Evolutionary conservation across 2,113 vertebrate species (phyloP).

Genomic region (Formicarius rufipectus): DNA sequence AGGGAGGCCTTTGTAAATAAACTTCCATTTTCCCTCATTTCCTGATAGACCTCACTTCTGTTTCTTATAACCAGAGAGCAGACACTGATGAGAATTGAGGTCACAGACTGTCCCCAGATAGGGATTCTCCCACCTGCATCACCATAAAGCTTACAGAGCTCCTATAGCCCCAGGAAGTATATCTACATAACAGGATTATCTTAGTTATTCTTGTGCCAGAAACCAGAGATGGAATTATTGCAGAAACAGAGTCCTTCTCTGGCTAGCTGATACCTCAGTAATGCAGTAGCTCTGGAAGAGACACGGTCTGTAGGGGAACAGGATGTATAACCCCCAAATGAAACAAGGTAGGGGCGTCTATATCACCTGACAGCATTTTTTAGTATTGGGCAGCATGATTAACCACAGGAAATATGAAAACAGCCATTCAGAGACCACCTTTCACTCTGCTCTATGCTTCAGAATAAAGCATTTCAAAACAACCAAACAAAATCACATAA

Average conservation of each 20-base stretch:
- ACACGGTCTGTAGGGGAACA: accelerated
- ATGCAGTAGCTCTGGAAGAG: background rate
- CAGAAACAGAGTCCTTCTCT: background rate
- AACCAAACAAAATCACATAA: background rate
- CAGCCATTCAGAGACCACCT: background rate
- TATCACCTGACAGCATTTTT: background rate
- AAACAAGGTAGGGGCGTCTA: background rate
- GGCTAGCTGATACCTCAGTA: background rate
- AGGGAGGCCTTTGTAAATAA: background rate
- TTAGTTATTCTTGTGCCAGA: background rate
- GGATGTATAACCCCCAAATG: background rate
- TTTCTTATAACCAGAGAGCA: background rate
- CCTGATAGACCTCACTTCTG: background rate
- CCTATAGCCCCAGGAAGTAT: background rate
- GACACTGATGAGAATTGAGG: background rate
- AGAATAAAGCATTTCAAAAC: background rate
- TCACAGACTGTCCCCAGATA: background rate
- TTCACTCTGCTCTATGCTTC: background rate
- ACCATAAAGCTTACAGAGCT: background rate
- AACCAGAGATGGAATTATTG: background rate
- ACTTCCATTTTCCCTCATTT: background rate
- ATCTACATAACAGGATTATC: background rate
- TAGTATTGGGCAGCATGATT: background rate
- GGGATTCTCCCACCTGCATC: background rate
- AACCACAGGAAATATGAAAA: background rate